Evolutionary conservation across 1,140 invertebrate species (phyloP).

Genomic region (Apis laboriosa): DNA sequence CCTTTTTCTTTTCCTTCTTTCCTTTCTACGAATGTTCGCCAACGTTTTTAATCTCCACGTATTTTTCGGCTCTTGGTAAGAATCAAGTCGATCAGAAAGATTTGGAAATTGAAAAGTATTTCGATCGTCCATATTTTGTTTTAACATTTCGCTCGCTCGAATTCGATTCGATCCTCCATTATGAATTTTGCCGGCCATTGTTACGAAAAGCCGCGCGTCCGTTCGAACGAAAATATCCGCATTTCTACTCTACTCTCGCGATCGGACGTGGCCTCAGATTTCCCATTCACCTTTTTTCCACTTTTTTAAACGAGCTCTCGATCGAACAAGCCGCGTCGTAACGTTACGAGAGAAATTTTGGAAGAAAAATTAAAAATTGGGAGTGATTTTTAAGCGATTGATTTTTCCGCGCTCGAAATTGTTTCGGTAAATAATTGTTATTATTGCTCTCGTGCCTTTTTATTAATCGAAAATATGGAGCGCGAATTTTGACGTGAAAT

Average conservation of each 20-base stretch:
- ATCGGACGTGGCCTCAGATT: background rate
- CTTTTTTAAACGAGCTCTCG: too few relatives aligned
- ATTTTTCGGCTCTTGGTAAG: background rate
- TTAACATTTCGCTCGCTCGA: background rate
- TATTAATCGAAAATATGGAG: background rate
- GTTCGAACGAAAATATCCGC: background rate
- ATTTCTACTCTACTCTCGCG: background rate
- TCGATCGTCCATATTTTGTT: too few relatives aligned
- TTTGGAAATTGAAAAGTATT: too few relatives aligned
- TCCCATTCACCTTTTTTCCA: background rate
- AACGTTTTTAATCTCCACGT: too few relatives aligned
- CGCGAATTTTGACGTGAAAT: background rate
- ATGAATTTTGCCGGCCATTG: slow-evolving; percentile 29
- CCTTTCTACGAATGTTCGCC: background rate
- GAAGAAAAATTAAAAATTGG: too few relatives aligned
- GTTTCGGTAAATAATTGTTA: too few relatives aligned
- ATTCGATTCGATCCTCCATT: slow-evolving; percentile 11
- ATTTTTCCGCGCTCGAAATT: too few relatives aligned
- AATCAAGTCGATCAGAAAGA: background rate
- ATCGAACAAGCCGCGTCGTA: background rate
- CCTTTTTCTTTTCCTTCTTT: too few relatives aligned
- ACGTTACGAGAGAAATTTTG: too few relatives aligned
- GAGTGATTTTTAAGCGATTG: too few relatives aligned
- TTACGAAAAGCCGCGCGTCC: background rate
- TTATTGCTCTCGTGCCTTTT: background rate